phyloP scores from a whole-genome alignment of 2,888 invertebrate genomes.

The Darwinula stevensoni region DNA sequence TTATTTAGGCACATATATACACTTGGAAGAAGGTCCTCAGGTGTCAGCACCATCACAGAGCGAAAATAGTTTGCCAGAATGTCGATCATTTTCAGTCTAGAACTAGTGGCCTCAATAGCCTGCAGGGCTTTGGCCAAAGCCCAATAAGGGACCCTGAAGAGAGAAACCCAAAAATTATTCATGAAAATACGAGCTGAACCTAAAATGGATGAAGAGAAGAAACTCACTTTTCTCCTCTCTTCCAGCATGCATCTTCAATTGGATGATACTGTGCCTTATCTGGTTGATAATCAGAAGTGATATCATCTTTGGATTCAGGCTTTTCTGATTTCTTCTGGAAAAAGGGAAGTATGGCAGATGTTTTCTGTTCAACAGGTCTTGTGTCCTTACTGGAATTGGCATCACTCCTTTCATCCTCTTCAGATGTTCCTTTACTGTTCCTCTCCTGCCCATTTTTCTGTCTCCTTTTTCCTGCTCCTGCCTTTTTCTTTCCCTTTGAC shows the following conservation, averaged over 20 bases:
- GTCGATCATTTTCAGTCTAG: slow-evolving; percentile 66
- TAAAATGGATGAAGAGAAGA: neutral
- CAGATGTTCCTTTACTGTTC: too few relatives aligned
- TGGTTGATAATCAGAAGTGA: slow-evolving; percentile 33
- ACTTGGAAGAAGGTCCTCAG: slow-evolving; percentile 61
- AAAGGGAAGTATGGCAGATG: too few relatives aligned
- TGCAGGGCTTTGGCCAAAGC: slow-evolving; percentile 71
- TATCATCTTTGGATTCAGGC: too few relatives aligned
- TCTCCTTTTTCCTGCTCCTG: too few relatives aligned
- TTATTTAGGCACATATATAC: slow-evolving; percentile 87
- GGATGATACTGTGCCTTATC: slow-evolving; percentile 42
- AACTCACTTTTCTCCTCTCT: slow-evolving; percentile 29
- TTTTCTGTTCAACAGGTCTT: neutral
- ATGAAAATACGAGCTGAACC: too few relatives aligned
- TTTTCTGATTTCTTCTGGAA: too few relatives aligned
- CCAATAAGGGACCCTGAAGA: slow-evolving; percentile 55
- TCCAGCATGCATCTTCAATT: slow-evolving; percentile 52
- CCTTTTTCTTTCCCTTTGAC: too few relatives aligned
- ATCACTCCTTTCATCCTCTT: neutral
- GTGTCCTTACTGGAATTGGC: neutral
- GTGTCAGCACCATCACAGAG: slow-evolving; percentile 60
- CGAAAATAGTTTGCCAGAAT: slow-evolving; percentile 68
- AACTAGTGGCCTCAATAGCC: slow-evolving; percentile 52
- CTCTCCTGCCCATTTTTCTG: too few relatives aligned
- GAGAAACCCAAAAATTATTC: too few relatives aligned